Evolutionary conservation across 2,888 invertebrate genomes (phyloP).

Genomic region (Eristalis arbustorum): DNA sequence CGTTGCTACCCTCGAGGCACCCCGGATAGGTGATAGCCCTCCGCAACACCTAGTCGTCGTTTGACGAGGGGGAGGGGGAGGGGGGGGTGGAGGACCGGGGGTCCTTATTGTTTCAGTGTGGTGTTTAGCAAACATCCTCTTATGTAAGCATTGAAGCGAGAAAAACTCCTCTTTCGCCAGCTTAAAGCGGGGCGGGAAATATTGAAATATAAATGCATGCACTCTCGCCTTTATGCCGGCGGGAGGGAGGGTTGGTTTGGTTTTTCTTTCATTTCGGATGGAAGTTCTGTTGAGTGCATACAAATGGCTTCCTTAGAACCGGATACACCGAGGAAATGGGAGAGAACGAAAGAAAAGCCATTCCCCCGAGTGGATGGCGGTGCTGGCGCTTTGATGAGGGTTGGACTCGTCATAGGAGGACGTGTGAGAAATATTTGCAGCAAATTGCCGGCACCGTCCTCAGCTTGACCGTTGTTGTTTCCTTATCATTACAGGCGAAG

Average conservation of each 20-base stretch:
- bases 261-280: conserved; percentile 21
- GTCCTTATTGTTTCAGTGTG: conserved; percentile 63
- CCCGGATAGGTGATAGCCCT: background rate
- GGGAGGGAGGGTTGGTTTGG: background rate
- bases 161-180: conserved; percentile 56
- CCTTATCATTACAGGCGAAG: background rate
- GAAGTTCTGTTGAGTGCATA: conserved; percentile 69
- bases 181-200: conserved; percentile 58
- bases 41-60: background rate
- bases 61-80: background rate
- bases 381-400: conserved; percentile 21
- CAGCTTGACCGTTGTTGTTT: conserved; percentile 41
- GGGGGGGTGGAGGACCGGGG: too few relatives aligned
- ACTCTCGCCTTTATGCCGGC: background rate
- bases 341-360: conserved; percentile 59
- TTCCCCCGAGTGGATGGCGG: background rate
- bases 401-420: conserved; percentile 37
- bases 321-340: conserved; percentile 62
- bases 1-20: background rate
- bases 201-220: conserved; percentile 60
- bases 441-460: conserved; percentile 37
- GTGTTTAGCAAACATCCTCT: conserved; percentile 68
- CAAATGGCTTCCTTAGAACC: conserved; percentile 69
- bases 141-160: conserved; percentile 62
- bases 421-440: conserved; percentile 58